Percentiles rank a stretch among this genome's conserved stretches.
Evolutionary conservation across 2,113 vertebrate species (phyloP).

Genomic region (Hiodon alosoides): DNA sequence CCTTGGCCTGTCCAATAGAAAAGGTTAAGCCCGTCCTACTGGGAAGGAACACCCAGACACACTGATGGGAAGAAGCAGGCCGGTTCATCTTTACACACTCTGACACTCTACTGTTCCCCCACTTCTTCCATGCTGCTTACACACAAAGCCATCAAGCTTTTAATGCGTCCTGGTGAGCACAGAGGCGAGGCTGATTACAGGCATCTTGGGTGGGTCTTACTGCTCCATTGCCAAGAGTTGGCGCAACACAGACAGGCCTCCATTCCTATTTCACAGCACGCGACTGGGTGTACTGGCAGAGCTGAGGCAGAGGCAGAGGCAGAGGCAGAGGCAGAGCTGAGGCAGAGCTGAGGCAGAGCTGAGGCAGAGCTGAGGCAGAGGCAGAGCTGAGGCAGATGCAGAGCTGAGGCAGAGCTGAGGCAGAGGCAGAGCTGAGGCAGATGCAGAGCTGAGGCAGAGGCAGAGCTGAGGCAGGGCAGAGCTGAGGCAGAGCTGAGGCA

Average conservation of each 20-base stretch:
- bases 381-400: too few relatives aligned
- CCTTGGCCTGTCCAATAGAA: constrained; percentile 45
- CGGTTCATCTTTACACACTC: constrained; percentile 41
- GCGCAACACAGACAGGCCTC: not conserved
- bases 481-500: not conserved
- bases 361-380: too few relatives aligned
- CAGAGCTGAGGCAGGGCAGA: not conserved
- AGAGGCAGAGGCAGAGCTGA: too few relatives aligned
- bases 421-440: not conserved
- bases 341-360: too few relatives aligned
- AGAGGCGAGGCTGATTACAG: not conserved
- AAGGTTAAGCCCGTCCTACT: constrained; percentile 60
- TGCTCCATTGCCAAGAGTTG: not conserved
- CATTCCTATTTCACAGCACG: not conserved
- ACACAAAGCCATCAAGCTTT: not conserved
- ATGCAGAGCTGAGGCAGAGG: too few relatives aligned
- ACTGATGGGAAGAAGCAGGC: constrained; percentile 46
- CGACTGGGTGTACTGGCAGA: not conserved
- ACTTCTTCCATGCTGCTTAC: not conserved
- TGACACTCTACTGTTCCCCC: constrained; percentile 38
- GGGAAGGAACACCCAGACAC: constrained; percentile 44
- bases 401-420: not conserved
- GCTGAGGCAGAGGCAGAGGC: not conserved
- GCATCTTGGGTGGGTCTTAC: not conserved
- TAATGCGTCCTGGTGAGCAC: not conserved